These are phyloP conservation scores for Zeuzera pyrina DNA, from an alignment of 2,888 invertebrate genomes.

Conservation along the genomic window DNA sequence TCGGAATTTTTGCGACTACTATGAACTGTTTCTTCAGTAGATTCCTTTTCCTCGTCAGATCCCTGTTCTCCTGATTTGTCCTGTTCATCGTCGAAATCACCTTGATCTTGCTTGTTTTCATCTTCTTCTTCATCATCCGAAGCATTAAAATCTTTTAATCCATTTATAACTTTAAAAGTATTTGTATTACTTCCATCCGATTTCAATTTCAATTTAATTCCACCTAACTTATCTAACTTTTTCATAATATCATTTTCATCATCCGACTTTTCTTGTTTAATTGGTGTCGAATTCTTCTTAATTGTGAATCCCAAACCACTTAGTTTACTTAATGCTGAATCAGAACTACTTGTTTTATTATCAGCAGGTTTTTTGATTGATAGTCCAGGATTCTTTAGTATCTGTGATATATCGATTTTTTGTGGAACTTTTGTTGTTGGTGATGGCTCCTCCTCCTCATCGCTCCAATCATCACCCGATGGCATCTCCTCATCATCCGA, in stretches of 20 bases:
- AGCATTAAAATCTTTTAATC: constrained; percentile 56
- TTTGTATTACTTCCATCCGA: constrained; percentile 53
- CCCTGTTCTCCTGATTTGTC: constrained; percentile 29
- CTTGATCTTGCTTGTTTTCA: constrained; percentile 22
- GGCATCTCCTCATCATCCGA: constrained; percentile 64
- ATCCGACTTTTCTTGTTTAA: constrained; percentile 45
- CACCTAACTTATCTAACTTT: constrained; percentile 56
- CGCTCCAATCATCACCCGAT: constrained; percentile 62
- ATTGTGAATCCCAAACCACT: constrained; percentile 62
- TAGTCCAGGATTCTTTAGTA: constrained; percentile 49
- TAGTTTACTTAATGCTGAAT: constrained; percentile 50
- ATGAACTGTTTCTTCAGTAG: constrained; percentile 17
- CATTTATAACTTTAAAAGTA: constrained; percentile 59
- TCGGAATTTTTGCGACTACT: constrained; percentile 22
- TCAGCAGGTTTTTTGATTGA: constrained; percentile 46
- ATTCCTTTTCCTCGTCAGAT: constrained; percentile 21
- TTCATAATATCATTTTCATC: constrained; percentile 42
- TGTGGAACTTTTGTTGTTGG: constrained; percentile 39
- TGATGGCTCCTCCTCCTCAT: constrained; percentile 44
- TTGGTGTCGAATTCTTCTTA: constrained; percentile 47
- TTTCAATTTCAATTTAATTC: constrained; percentile 59
- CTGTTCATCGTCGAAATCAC: constrained; percentile 19
- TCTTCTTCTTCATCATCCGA: constrained; percentile 53
- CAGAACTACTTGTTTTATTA: constrained; percentile 27
- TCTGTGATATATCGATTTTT: constrained; percentile 57